Base-by-base conservation (phyloP, 2,888 invertebrate species). In the Amitus sp. region DNA sequence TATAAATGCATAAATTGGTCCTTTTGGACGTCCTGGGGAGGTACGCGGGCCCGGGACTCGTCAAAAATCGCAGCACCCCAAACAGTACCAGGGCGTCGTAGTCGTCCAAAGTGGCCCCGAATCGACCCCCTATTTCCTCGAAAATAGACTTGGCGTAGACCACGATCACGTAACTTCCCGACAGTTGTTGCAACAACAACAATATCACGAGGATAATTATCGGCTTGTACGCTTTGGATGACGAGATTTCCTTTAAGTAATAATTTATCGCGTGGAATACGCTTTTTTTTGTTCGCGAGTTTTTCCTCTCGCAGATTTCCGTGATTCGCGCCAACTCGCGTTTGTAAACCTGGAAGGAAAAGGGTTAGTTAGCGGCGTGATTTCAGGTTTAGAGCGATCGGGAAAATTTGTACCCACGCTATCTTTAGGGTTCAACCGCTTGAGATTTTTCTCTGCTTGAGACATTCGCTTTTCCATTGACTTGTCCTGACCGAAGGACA, bases 101-200 rank as follows among this genome's bases (percentile, higher is more conserved):
- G 55, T 83, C 84, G 61, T 86, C 77, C 4, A 86, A 73, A 17
- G 82, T 83, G 18, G 63, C 73, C 9, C 82, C 80, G 56, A 84
- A 84, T 10, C 79, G 69, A 0, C 83, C 84, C 1, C 84, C 84
- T 23, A 86, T 78, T 62, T 83, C 76, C 23, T 82, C 73, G 65
- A 87, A 86, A 13, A 87, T 73, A 18, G 85, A 84, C 3, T 86
- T 83, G 0, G 87, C 86, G 67, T 87, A 87, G 72, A 87, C 87
- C 50, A 87, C 85, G 1, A 87, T 82, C 0, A 85, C 85, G 70
- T 87, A 88, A 1, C 83, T 83, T 4, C 87, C 87, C 1, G 86
- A 85, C 0, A 86, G 67, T 74, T 88, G 88, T 76, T 88, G 88
- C 18, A 87, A 78, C 2, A 37, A 12, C 6, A 67, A 33, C 2